These are phyloP conservation scores for Etheostoma spectabile DNA, from an alignment of 2,113 vertebrate genomes.

Conservation along the genomic window DNA sequence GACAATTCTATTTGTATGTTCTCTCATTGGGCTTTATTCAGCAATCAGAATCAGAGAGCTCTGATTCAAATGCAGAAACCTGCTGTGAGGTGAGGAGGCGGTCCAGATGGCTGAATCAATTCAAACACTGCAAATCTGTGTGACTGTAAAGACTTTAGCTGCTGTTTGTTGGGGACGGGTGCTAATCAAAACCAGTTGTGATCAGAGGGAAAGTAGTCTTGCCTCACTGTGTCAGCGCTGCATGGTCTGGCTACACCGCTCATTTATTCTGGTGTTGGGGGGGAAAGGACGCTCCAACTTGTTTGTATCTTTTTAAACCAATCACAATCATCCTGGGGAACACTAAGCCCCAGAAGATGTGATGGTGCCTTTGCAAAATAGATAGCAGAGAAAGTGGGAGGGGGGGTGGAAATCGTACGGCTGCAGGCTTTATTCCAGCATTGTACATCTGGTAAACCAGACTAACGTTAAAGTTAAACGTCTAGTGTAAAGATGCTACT, in stretches of 20 bases:
- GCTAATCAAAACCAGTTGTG: conserved; percentile 42
- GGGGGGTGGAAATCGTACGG: no score
- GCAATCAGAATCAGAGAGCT: conserved; percentile 9
- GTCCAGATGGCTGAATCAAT: conserved; percentile 53
- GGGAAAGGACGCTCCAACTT: no score
- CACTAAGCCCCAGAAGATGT: no score
- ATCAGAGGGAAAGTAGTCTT: conserved; percentile 6
- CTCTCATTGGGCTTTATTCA: conserved; percentile 15
- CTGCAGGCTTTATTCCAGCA: no score
- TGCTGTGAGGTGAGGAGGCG: conserved; percentile 30
- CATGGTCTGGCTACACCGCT: no score
- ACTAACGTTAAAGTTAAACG: not conserved
- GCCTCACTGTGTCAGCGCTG: no score
- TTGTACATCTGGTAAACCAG: no score
- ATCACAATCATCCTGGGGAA: no score
- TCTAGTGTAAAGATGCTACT: not conserved
- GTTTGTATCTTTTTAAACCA: no score
- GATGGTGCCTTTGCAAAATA: no score
- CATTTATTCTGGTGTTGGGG: no score
- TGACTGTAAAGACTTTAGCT: conserved; percentile 40
- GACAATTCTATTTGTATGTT: not conserved
- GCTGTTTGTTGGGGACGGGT: conserved; percentile 20
- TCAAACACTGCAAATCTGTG: conserved; percentile 37
- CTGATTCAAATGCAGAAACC: conserved; percentile 23
- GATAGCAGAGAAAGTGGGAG: no score